Percentiles rank a stretch among this genome's conserved stretches.
phyloP scores from a whole-genome alignment of 2,113 vertebrate species.

The Heteronetta atricapilla region DNA sequence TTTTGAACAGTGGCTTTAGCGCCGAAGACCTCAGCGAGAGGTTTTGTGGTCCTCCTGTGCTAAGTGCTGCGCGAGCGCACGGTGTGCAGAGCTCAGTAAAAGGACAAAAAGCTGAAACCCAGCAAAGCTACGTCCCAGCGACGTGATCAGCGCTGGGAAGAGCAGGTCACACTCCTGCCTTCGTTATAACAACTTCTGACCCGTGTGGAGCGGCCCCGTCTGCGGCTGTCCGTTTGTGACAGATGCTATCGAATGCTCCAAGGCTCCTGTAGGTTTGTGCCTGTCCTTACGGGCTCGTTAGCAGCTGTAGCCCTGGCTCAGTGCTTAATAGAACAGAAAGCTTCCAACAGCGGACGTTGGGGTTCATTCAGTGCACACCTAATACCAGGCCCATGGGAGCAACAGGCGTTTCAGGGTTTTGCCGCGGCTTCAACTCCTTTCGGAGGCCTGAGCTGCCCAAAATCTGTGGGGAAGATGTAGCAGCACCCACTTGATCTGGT shows the following conservation, averaged over 20 bases:
- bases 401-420: not conserved
- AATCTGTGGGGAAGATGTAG: not conserved
- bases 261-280: not conserved
- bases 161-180: not conserved
- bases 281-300: slow-evolving; percentile 5
- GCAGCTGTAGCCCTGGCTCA: not conserved
- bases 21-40: not conserved
- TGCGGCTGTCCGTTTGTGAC: not conserved
- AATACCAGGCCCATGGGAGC: not conserved
- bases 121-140: not conserved
- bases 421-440: not conserved
- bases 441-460: not conserved
- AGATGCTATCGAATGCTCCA: not conserved
- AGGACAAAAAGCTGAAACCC: not conserved
- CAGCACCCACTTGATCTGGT: not conserved
- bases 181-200: not conserved
- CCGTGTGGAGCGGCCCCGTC: not conserved
- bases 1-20: not conserved
- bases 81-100: not conserved
- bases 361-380: not conserved
- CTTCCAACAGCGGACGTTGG: not conserved
- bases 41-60: not conserved
- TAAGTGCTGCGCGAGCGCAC: not conserved
- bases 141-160: not conserved
- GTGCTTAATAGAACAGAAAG: not conserved